Base-by-base conservation (phyloP, 2,888 invertebrate species). In the Erpobdella octoculata region DNA sequence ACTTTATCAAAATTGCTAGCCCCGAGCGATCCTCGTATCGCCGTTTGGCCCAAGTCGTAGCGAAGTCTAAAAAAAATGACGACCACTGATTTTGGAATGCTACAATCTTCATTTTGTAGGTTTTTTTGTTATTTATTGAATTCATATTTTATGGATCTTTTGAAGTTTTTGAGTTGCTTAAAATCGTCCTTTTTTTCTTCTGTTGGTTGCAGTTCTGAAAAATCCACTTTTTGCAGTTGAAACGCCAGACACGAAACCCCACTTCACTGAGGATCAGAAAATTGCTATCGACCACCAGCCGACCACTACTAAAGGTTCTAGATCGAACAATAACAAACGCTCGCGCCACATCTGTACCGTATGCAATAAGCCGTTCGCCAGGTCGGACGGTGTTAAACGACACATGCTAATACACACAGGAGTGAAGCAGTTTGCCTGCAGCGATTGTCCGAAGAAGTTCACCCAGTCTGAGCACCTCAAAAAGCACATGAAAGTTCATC, bases 391-490 rank as follows among this genome's bases (percentile, higher is more conserved):
- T 18, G 61, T 71, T 25, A 71, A 71, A 53, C 64, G 71, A 3
- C 71, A 71, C 65, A 65, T 71, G 71, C 65, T 64, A n/a, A 65
- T 65, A 18, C 71, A 71, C 71, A 61, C 71, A 1, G 71, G 65
- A 21, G 71, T 62, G 41, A 64, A 65, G 38, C 71, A 61, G 25
- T 71, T 65, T 28, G 35, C 71, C 35, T 71, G 71, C 41, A 33
- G 31, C 8, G 62, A 62, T 35, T 71, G 71, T 46, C 61, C 48
- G 12, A 71, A 71, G 28, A 65, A 35, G 4, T 71, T 71, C 71
- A 69, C 48, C 35, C 69, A 69, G 37, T 28, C 48, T 28, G 69
- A 69, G 28, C 69, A 69, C 28, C 58, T 69, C 18, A 69, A 69
- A 36, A 69, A 69, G n/a, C 69, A 69, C 36, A 53, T 41, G n/a